These are phyloP conservation scores for Apogon hyalosoma DNA, from an alignment of 2,797 vertebrate genomes.

Conservation along the genomic window DNA sequence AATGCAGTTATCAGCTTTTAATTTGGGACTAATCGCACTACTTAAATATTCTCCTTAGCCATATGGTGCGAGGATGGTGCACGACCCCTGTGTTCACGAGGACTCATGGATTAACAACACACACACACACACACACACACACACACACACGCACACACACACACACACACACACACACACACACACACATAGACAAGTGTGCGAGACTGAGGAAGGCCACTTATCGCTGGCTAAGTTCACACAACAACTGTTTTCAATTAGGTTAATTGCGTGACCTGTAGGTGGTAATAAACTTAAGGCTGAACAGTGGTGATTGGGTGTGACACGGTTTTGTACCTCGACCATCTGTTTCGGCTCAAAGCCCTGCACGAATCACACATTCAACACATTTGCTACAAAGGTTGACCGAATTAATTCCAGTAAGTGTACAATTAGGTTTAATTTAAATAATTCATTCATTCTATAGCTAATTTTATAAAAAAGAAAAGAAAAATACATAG, in stretches of 20 bases:
- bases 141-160: slow-evolving; percentile 6
- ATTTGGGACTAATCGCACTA: slow-evolving; percentile 62
- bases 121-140: slow-evolving; percentile 14
- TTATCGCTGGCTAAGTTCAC: slow-evolving; percentile 60
- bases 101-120: slow-evolving; percentile 54
- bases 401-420: no score
- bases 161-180: slow-evolving; percentile 22
- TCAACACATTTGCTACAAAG: not conserved
- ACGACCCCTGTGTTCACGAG: slow-evolving; percentile 14
- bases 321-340: slow-evolving; percentile 54
- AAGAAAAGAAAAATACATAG: no score
- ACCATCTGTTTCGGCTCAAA: slow-evolving; percentile 78
- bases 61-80: slow-evolving; percentile 67
- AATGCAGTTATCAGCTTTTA: slow-evolving; percentile 57
- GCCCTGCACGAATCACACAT: slow-evolving; percentile 18
- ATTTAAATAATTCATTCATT: not conserved
- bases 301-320: slow-evolving; percentile 65
- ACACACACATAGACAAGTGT: slow-evolving; percentile 26
- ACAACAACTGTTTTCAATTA: slow-evolving; percentile 68
- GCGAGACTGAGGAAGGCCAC: slow-evolving; percentile 33
- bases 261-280: slow-evolving; percentile 73
- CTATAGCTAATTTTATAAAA: no score
- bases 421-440: no score
- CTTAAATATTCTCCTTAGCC: slow-evolving; percentile 66
- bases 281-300: slow-evolving; percentile 59